These are phyloP conservation scores for Aphelenchoides avenae DNA, from an alignment of 1,140 invertebrate genomes.

Conservation along the genomic window DNA sequence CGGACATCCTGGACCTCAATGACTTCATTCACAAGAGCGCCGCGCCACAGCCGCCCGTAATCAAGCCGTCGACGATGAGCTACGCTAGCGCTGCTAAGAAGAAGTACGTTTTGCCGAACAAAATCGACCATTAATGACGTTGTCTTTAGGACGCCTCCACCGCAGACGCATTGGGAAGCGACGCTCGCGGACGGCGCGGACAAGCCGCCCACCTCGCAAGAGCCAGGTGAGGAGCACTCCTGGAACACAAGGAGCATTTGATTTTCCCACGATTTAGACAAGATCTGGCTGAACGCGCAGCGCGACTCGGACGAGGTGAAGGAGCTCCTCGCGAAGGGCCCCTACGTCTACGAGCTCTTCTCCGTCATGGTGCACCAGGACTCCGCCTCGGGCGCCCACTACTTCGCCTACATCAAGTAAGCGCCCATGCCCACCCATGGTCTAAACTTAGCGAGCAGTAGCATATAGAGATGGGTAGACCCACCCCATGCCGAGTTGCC, in stretches of 20 bases:
- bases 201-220: no score
- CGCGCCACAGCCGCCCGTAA: constrained; percentile 53
- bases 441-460: no score
- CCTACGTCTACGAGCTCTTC: constrained; percentile 80
- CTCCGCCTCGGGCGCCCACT: constrained; percentile 83
- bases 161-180: no score
- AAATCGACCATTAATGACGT: not conserved
- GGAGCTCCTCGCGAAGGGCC: constrained; percentile 63
- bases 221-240: no score
- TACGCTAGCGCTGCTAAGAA: constrained; percentile 35
- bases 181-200: no score
- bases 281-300: constrained; percentile 65
- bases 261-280: not conserved
- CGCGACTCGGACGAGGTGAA: constrained; percentile 66
- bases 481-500: no score
- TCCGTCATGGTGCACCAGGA: constrained; percentile 90
- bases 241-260: no score
- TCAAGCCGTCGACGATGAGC: constrained; percentile 48
- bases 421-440: no score
- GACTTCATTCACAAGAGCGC: constrained; percentile 66
- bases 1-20: constrained; percentile 76
- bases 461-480: no score
- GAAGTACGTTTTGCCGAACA: constrained; percentile 21
- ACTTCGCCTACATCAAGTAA: constrained; percentile 89
- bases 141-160: constrained; percentile 48